These are phyloP conservation scores for Scaptomyza graminum DNA, from an alignment of 1,140 invertebrate species.

Conservation along the genomic window DNA sequence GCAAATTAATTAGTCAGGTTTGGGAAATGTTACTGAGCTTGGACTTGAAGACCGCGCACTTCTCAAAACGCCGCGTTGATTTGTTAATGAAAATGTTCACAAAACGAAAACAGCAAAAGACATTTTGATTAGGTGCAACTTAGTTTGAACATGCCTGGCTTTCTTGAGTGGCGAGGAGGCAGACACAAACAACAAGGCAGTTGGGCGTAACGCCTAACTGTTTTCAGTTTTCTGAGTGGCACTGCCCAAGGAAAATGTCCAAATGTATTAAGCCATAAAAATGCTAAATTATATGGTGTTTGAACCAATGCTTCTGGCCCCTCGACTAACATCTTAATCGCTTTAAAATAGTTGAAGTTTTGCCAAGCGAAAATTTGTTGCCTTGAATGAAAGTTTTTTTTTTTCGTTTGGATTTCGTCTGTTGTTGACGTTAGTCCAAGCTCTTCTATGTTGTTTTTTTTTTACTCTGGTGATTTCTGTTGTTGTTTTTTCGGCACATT, in stretches of 20 bases:
- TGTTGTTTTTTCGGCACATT: conserved; percentile 70
- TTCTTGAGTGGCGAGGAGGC: not conserved
- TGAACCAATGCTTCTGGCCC: conserved; percentile 21
- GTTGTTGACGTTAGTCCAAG: conserved; percentile 36
- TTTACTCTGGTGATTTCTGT: conserved; percentile 12
- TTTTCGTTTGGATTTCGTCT: conserved; percentile 21
- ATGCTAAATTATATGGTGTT: conserved; percentile 61
- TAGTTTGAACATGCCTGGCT: conserved; percentile 47
- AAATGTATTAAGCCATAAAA: conserved; percentile 67
- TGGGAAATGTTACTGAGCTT: conserved; percentile 24
- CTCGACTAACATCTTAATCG: not conserved
- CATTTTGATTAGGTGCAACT: conserved; percentile 56
- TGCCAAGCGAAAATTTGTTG: conserved; percentile 59
- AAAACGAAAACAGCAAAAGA: conserved; percentile 32
- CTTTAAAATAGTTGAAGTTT: conserved; percentile 60
- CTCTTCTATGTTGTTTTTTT: conserved; percentile 20
- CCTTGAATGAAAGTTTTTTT: conserved; percentile 66
- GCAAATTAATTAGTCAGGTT: conserved; percentile 75
- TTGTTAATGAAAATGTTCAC: conserved; percentile 56
- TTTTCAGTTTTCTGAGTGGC: conserved; percentile 43
- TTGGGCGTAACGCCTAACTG: conserved; percentile 14
- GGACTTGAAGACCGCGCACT: not conserved
- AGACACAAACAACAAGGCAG: too few relatives aligned
- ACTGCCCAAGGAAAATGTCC: conserved; percentile 39
- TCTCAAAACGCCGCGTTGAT: conserved; percentile 27